Evolutionary conservation across 2,888 invertebrate species (phyloP).

Genomic region (Coremacera marginata): DNA sequence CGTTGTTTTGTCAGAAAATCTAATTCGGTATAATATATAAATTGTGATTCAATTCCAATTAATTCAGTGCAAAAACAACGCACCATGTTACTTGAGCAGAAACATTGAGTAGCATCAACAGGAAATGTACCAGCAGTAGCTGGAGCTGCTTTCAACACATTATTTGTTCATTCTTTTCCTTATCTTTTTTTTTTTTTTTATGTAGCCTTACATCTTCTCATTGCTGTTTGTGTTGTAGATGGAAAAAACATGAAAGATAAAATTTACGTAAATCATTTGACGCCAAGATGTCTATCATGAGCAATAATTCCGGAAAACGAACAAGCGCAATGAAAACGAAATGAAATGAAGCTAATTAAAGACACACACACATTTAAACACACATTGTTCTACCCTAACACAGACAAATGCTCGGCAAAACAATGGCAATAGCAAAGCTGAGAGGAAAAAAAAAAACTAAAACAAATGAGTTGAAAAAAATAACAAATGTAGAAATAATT

Average conservation of each 20-base stretch:
- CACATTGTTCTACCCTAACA: not conserved
- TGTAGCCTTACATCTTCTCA: not conserved
- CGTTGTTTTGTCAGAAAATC: conserved; percentile 26
- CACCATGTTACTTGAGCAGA: not conserved
- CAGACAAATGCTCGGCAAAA: not conserved
- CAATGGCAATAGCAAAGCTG: not conserved
- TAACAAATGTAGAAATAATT: conserved; percentile 44
- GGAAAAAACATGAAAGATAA: conserved; percentile 18
- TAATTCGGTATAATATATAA: conserved; percentile 40
- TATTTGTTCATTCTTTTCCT: not conserved
- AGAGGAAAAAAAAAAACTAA: not conserved
- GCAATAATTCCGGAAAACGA: conserved; percentile 23
- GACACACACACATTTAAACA: conserved; percentile 26
- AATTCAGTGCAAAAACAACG: conserved; percentile 26
- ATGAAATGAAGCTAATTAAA: conserved; percentile 41
- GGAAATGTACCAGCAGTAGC: conserved; percentile 14
- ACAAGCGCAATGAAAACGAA: conserved; percentile 4
- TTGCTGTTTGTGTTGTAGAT: not conserved
- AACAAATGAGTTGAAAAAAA: conserved; percentile 29
- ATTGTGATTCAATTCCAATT: conserved; percentile 46
- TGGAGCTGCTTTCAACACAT: not conserved
- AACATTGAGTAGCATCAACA: conserved; percentile 21
- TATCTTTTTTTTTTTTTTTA: not conserved
- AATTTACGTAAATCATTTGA: conserved; percentile 32
- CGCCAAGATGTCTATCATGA: conserved; percentile 48